Evolutionary conservation across 2,797 vertebrate genomes (phyloP), one percentile per base, ranked within the genome.

Genomic region (Hippocampus kuda): DNA sequence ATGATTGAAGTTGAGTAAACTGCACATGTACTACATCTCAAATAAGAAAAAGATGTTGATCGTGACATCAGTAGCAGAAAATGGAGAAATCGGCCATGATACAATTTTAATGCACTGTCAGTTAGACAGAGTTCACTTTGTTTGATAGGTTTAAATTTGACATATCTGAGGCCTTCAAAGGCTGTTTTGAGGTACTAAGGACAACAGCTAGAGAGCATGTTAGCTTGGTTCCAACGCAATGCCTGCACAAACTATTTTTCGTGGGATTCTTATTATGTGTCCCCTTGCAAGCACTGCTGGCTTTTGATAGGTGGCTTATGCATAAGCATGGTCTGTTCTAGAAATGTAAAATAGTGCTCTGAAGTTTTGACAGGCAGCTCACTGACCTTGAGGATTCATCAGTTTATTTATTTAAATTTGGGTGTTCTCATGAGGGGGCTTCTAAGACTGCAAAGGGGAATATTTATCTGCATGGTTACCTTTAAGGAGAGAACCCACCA

Each of bases 401-500:
- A 84, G 68, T 77, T 81, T 30, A 77, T 70, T 80, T 88, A 83
- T 84, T 80, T 79, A 73, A 84, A 80, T 79, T 73, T 77, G 81
- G 71, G 42, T 9, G 3, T 18, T 83, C 67, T 59, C 75, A 62
- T 42, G 74, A 75, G 75, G 79, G 75, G 77, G 80, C 66, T 85
- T 84, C 79, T 60, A 78, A 84, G 77, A 70, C 67, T 73, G 73
- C 68, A 75, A 74, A 73, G 72, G 68, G 74, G 77, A 83, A 83
- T 83, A 77, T 68, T 84, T 87, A 88, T 89, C 79, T 85, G 84
- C 83, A 75, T 78, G 88, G 78, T 85, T 90, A 83, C 84, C 84
- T 88, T 86, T 75, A 80, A 83, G 79, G 85, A 88, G 83, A 90
- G 24, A 46, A 46, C 42, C 13, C 42, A 18, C n/a, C 24, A 46